Evolutionary conservation across 1,140 invertebrate genomes (phyloP).

Genomic region (Chrysopa pallens): DNA sequence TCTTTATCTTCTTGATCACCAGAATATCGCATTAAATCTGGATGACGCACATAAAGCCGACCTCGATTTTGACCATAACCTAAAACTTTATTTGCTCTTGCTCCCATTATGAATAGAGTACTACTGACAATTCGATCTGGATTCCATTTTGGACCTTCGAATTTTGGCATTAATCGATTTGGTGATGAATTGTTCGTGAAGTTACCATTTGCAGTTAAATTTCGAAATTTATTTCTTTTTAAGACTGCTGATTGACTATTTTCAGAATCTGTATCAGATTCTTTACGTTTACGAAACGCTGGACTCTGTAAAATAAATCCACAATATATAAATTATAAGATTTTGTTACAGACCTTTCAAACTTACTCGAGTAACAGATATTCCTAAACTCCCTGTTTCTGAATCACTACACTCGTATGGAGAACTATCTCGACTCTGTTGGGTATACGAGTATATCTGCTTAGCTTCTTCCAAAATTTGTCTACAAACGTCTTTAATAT

Average conservation of each 20-base stretch:
- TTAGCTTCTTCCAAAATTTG: constrained; percentile 65
- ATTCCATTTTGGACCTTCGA: constrained; percentile 46
- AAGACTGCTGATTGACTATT: constrained; percentile 21
- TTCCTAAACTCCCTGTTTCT: constrained; percentile 22
- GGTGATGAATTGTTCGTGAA: constrained; percentile 2
- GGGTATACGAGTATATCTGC: constrained; percentile 31
- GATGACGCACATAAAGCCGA: constrained; percentile 57
- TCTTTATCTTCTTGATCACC: constrained; percentile 68
- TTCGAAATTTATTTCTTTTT: constrained; percentile 18
- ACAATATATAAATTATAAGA: constrained; percentile 3
- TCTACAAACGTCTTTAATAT: constrained; percentile 50
- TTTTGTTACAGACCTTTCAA: too few relatives aligned
- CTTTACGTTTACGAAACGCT: constrained; percentile 36
- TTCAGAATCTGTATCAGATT: constrained; percentile 38
- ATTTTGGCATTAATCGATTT: constrained; percentile 18
- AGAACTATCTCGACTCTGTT: constrained; percentile 22
- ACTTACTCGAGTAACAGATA: constrained; percentile 16
- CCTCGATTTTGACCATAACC: constrained; percentile 59
- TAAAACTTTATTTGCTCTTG: constrained; percentile 53
- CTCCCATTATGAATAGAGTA: constrained; percentile 63
- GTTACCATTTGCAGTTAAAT: background rate
- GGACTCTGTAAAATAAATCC: constrained; percentile 25
- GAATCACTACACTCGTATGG: constrained; percentile 31
- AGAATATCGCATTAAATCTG: constrained; percentile 56
- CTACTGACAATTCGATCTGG: constrained; percentile 44